Evolutionary conservation across 64 coral and sea anemone species (phyloP), one percentile per base, ranked within the genome.

Genomic region (Stylophora pistillata): DNA sequence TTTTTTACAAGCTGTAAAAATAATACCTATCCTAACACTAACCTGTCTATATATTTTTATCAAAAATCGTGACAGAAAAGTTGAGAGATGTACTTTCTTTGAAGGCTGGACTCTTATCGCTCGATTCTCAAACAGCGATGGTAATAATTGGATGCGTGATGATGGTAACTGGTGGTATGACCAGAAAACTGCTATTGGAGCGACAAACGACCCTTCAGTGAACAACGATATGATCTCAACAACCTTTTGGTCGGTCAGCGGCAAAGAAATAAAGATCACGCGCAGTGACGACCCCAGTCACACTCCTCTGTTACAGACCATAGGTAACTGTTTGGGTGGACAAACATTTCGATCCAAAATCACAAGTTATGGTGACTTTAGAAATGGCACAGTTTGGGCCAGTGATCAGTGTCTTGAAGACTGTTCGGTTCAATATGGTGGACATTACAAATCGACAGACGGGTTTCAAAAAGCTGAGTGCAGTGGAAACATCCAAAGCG

Each of bases 201-300:
- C 29, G 5, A 68, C 64, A 27, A 68, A 21, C 25, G 26, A 25
- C 26, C 64, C 64, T 11, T 68, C 64, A 25, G 11, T 23, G 0
- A 83, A 56, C 11, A 13, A 18, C 21, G 31, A 57, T 13, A 56
- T 56, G 31, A 61, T 64, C 56, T 68, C 64, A 27, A 2, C 3
- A 3, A 21, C 64, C 20, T 68, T 68, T 72, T 86, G 82, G 82
- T 72, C 58, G 21, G 88, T 74, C 33, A 83, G 15, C 17, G 88
- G 88, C 10, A 90, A 18, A 23, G 88, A 90, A 56, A 73, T 90
- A 13, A 90, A 90, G 78, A 90, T 90, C 78, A 90, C 88, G 23
- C 78, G 87, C 18, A 78, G 58, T 65, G 87, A 89, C 68, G 87
- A 89, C 32, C 12, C 75, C 53, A 56, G 53, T 29, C 75, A 78